Evolutionary conservation across 2,797 vertebrate species (phyloP).

Genomic region (Hydrophis major): DNA sequence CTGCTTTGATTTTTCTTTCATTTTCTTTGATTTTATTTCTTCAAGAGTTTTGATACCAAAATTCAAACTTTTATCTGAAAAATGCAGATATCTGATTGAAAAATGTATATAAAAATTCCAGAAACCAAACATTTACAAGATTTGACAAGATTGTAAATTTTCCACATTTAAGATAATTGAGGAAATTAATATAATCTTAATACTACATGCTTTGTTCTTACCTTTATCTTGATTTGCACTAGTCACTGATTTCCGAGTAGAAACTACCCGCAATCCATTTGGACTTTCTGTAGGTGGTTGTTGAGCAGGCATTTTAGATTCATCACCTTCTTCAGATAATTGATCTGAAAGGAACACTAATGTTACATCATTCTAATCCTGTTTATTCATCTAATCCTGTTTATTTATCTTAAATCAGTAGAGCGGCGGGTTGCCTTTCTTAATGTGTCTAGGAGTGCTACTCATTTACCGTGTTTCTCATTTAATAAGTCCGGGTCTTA

Average conservation of each 20-base stretch:
- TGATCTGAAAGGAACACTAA: conserved; percentile 78
- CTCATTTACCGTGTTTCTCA: not conserved
- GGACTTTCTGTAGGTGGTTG: conserved; percentile 61
- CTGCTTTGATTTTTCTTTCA: conserved; percentile 84
- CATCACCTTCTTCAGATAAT: conserved; percentile 93
- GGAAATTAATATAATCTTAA: not conserved
- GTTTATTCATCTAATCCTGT: not conserved
- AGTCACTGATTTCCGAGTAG: conserved; percentile 74
- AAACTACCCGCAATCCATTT: conserved; percentile 66
- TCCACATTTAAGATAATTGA: not conserved
- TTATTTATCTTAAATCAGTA: not conserved
- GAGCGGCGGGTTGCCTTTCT: not conserved
- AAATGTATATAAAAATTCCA: not conserved
- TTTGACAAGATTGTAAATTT: not conserved
- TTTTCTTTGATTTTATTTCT: conserved; percentile 88
- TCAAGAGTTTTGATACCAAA: conserved; percentile 94
- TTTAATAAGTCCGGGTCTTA: too few relatives aligned
- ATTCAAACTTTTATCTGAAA: conserved; percentile 80
- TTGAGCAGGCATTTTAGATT: conserved; percentile 72
- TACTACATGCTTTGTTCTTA: not conserved
- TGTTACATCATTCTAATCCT: not conserved
- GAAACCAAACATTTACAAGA: not conserved
- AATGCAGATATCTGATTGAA: conserved; percentile 20
- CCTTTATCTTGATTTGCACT: conserved; percentile 74
- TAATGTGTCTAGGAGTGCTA: not conserved